phyloP scores from a whole-genome alignment of 2,113 vertebrate species.

The Clupea harengus region DNA sequence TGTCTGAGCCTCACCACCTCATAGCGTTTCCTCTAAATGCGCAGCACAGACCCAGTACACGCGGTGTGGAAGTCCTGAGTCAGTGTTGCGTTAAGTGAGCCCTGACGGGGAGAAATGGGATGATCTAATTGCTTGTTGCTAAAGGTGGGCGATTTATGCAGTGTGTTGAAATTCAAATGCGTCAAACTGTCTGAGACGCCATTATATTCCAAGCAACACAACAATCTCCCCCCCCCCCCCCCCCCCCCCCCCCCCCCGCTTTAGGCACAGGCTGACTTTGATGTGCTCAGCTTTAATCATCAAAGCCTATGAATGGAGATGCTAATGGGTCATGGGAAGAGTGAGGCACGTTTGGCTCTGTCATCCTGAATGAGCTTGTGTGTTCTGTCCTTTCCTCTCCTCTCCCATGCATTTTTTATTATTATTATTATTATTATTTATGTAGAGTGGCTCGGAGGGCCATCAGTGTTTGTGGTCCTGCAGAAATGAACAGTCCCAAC shows the following conservation, averaged over 20 bases:
- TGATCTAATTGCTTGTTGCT: not conserved
- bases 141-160: not conserved
- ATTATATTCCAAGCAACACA: not conserved
- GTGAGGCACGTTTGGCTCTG: not conserved
- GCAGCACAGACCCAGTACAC: not conserved
- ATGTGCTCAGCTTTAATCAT: slow-evolving; percentile 37
- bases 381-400: not conserved
- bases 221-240: not conserved
- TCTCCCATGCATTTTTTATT: slow-evolving; percentile 13
- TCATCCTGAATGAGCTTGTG: not conserved
- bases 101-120: not conserved
- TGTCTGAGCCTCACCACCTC: not conserved
- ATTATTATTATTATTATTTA: not conserved
- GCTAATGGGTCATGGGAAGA: slow-evolving; percentile 26
- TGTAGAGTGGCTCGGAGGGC: not conserved
- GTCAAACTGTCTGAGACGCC: not conserved
- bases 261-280: slow-evolving; percentile 28
- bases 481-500: not conserved
- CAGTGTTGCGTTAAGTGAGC: not conserved
- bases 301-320: slow-evolving; percentile 26
- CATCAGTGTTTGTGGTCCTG: not conserved
- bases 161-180: not conserved
- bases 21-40: not conserved
- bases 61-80: too few species aligned
- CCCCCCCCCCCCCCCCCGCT: not conserved